These are phyloP conservation scores for Solenodon paradoxus DNA, from an alignment of 2,113 vertebrate genomes.

Conservation along the genomic window DNA sequence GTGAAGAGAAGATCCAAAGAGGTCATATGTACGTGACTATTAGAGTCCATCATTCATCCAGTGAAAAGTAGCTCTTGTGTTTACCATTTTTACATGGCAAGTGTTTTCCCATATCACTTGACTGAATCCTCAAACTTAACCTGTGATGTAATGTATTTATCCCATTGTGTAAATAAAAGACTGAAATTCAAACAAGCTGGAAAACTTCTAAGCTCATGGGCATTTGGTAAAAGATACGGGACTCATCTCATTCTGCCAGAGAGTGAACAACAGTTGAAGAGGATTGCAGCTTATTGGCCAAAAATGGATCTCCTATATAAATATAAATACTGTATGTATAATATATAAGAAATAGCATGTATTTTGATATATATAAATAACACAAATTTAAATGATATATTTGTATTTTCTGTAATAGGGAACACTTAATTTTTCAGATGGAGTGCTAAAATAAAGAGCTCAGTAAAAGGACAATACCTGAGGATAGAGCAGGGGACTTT, in stretches of 20 bases:
- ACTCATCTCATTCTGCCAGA: background rate
- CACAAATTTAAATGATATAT: too few relatives aligned
- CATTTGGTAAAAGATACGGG: background rate
- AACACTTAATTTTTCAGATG: background rate
- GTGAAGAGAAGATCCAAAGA: background rate
- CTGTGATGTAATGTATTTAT: background rate
- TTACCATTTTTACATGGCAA: background rate
- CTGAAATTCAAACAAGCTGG: background rate
- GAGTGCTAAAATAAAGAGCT: background rate
- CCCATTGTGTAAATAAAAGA: background rate
- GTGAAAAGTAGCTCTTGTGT: background rate
- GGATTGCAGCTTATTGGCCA: background rate
- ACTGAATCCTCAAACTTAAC: background rate
- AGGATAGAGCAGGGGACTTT: background rate
- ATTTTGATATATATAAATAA: too few relatives aligned
- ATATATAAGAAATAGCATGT: too few relatives aligned
- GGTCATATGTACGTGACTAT: fast-evolving
- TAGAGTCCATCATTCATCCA: background rate
- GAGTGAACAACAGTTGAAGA: background rate
- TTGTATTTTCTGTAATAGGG: too few relatives aligned
- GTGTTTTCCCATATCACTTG: background rate
- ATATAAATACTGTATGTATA: background rate
- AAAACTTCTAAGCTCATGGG: background rate
- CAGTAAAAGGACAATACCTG: background rate
- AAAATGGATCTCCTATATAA: background rate